These are phyloP conservation scores for Leptinotarsa juncta DNA, from an alignment of 2,888 invertebrate genomes.

Conservation along the genomic window DNA sequence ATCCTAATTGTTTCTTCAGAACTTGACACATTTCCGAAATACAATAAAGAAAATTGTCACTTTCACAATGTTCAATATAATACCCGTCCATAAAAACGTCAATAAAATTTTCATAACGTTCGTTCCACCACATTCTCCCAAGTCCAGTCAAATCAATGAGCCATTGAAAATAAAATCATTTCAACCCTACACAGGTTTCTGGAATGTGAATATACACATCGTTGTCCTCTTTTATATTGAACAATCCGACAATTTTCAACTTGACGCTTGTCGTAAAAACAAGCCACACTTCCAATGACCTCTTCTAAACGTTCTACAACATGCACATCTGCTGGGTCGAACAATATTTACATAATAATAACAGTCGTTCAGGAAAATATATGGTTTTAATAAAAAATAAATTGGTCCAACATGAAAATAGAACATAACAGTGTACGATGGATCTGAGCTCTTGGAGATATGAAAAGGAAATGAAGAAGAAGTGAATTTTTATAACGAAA, in stretches of 20 bases:
- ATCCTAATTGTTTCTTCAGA: no score
- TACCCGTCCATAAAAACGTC: no score
- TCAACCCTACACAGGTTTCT: not conserved
- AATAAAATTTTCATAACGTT: not conserved
- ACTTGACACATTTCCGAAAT: no score
- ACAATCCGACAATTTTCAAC: not conserved
- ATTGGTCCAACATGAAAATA: not conserved
- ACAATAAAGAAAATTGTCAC: no score
- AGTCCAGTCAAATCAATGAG: not conserved
- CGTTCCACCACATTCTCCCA: not conserved
- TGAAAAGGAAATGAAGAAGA: no score
- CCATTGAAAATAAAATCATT: not conserved
- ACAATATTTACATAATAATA: constrained; percentile 1
- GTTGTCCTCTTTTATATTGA: not conserved
- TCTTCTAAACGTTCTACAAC: constrained; percentile 2
- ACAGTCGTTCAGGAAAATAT: not conserved
- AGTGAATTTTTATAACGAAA: no score
- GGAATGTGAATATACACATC: not conserved
- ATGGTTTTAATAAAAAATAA: constrained; percentile 5
- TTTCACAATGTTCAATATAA: no score
- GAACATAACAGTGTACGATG: not conserved
- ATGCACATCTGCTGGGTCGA: constrained; percentile 1
- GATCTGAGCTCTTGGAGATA: not conserved
- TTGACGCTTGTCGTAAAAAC: not conserved
- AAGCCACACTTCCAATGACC: not conserved